phyloP scores from a whole-genome alignment of 64 coral and sea anemone species.

The Anthopleura sola region DNA sequence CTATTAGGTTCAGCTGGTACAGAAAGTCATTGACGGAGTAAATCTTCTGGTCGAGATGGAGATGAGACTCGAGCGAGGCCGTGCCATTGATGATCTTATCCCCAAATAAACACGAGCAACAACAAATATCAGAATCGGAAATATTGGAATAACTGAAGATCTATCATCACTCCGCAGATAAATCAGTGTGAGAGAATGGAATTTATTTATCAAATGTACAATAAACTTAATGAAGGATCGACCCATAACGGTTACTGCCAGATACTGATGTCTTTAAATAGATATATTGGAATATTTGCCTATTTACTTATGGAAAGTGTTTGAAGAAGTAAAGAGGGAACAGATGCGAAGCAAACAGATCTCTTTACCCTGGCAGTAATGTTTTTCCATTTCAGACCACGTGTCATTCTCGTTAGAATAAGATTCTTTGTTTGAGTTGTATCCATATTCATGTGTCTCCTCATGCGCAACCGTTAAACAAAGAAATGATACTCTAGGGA shows the following conservation, averaged over 20 bases:
- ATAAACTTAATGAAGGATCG: not conserved
- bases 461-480: too few relatives aligned
- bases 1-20: slow-evolving; percentile 88
- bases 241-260: not conserved
- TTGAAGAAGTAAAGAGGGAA: too few relatives aligned
- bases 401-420: too few relatives aligned
- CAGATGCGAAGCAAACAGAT: too few relatives aligned
- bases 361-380: too few relatives aligned
- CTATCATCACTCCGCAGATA: not conserved
- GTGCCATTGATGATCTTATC: slow-evolving; percentile 82
- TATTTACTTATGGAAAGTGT: too few relatives aligned
- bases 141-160: not conserved
- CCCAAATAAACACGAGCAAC: slow-evolving; percentile 26
- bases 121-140: not conserved
- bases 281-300: too few relatives aligned
- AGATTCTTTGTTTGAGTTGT: too few relatives aligned
- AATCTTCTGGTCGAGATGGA: slow-evolving; percentile 95
- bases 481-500: too few relatives aligned
- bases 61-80: slow-evolving; percentile 76
- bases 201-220: slow-evolving; percentile 19
- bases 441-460: too few relatives aligned
- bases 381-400: too few relatives aligned
- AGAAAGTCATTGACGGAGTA: slow-evolving; percentile 94
- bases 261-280: too few relatives aligned
- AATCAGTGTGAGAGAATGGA: not conserved